These are phyloP conservation scores for Cheilosia impressa DNA, from an alignment of 2,888 invertebrate genomes.

Conservation along the genomic window DNA sequence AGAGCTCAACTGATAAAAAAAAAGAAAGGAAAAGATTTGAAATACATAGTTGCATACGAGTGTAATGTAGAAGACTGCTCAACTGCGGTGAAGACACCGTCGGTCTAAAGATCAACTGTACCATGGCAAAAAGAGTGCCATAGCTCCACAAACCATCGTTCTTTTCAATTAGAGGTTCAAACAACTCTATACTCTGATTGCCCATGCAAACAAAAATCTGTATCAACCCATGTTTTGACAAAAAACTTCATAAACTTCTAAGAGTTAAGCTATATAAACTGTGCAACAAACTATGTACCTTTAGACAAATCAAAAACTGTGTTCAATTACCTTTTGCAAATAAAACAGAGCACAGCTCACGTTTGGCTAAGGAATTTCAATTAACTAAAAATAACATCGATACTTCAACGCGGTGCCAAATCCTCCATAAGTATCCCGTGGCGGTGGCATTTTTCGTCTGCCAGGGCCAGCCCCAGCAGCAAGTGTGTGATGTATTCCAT, in stretches of 20 bases:
- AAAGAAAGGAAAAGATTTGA: no score
- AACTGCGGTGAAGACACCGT: no score
- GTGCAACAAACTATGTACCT: background rate
- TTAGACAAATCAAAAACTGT: slow-evolving; percentile 18
- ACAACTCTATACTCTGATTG: background rate
- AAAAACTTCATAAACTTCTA: background rate
- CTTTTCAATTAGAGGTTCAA: no score
- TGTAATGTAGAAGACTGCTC: no score
- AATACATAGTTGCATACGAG: no score
- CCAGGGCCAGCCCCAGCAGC: slow-evolving; percentile 27
- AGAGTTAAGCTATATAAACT: background rate
- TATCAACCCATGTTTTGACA: background rate
- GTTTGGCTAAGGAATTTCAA: slow-evolving; percentile 46
- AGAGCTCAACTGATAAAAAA: no score
- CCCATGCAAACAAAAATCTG: no score
- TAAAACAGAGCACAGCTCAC: background rate
- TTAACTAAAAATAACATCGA: slow-evolving; percentile 62
- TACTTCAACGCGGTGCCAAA: slow-evolving; percentile 55
- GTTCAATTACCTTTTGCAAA: slow-evolving; percentile 38
- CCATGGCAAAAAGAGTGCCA: no score
- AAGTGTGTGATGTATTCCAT: slow-evolving; percentile 65
- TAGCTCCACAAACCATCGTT: no score
- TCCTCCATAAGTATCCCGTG: slow-evolving; percentile 55
- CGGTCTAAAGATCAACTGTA: no score
- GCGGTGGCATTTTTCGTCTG: slow-evolving; percentile 49